Evolutionary conservation across 2,888 invertebrate genomes (phyloP), one percentile per base, ranked within the genome.

Genomic region (Drosophila yooni): DNA sequence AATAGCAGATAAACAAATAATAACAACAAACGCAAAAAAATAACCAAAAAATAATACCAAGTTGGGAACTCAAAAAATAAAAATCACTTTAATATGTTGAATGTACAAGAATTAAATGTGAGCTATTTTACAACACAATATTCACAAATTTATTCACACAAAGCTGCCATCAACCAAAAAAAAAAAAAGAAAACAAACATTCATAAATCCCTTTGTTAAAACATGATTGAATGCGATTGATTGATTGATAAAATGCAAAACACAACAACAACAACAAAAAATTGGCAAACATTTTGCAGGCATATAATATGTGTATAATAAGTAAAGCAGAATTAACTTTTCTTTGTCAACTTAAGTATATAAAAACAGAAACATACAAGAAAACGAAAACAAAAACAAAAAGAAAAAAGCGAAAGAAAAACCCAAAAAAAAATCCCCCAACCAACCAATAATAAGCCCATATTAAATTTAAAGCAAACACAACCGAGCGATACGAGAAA

Each of bases 51-150:
- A 36, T 57, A 46, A 40, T 50, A 54, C 29, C 57, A 59, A 64
- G 61, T 67, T 77, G 56, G 48, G 50, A 66, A 70, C 54, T 52
- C 36, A 11, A 53, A 51, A 52, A 59, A 43, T 48, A 53, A 70
- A 65, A 40, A 33, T 5, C 46, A 46, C 2, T 8, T 25, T 8
- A 15, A 46, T 8, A 63, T 72, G 70, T 79, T 79, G 29, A 80
- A 74, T 80, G 70, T 82, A 71, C 62, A 71, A 66, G 58, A 67
- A 56, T 62, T 67, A 74, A 71, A 69, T 67, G 65, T 58, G 58
- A 80, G 78, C 75, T 81, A 80, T 74, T 83, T 81, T 78, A 78
- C 74, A 76, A 80, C 21, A 66, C 62, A 64, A 76, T 53, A 70
- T 69, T 73, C 56, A 69, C 67, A 74, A 64, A 38, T n/a, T 58